These are phyloP conservation scores for Prosapia bicincta DNA, from an alignment of 2,888 invertebrate genomes.

Conservation along the genomic window DNA sequence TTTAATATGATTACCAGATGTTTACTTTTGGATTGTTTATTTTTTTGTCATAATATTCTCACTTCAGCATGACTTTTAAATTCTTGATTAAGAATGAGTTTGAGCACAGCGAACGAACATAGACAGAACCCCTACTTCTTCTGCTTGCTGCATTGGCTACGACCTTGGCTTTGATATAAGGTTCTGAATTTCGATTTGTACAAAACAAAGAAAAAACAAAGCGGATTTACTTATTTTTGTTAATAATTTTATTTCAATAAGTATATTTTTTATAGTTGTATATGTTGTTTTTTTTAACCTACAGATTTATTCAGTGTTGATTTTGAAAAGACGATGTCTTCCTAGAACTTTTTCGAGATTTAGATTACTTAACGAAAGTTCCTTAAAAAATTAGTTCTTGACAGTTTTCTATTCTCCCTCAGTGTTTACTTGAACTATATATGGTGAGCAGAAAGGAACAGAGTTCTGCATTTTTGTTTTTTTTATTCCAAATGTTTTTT, in stretches of 20 bases:
- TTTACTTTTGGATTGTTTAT: background rate
- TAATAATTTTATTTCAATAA: background rate
- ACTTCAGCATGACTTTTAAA: background rate
- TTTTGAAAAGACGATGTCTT: background rate
- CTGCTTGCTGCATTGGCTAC: conserved; percentile 27
- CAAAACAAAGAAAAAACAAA: background rate
- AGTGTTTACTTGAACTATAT: too few relatives aligned
- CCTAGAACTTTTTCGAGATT: background rate
- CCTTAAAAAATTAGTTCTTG: background rate
- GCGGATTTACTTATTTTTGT: background rate
- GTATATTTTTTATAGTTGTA: background rate
- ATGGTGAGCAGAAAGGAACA: too few relatives aligned
- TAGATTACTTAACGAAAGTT: background rate
- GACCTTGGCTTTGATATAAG: background rate
- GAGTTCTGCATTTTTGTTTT: too few relatives aligned
- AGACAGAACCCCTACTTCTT: background rate
- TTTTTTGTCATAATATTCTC: background rate
- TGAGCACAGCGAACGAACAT: background rate
- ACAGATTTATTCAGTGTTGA: background rate
- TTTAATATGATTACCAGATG: background rate
- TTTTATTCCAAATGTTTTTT: too few relatives aligned
- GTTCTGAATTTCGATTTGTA: background rate
- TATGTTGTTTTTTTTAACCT: background rate
- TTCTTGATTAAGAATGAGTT: background rate
- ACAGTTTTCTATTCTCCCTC: too few relatives aligned